Percentiles rank a stretch among this genome's conserved stretches.
Conservation (phyloP, 1,140 invertebrate genomes). For the Tetraneura akinire region DNA sequence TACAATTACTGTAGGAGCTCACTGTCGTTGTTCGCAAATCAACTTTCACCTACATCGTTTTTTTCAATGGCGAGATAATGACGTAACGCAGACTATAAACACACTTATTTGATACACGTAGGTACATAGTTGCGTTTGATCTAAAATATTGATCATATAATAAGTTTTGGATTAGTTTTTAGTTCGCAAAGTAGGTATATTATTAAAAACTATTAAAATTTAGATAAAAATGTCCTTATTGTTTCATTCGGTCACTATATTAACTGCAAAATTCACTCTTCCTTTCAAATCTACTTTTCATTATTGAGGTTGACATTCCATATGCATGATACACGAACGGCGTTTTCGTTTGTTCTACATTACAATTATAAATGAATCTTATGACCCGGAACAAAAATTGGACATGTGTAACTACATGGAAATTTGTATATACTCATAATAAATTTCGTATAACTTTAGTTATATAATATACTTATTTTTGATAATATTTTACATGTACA, state of each 20-base stretch:
- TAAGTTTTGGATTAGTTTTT: not conserved
- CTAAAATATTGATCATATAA: slow-evolving; percentile 25
- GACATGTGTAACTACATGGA: not conserved
- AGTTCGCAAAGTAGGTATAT: slow-evolving; percentile 15
- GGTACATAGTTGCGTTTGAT: slow-evolving; percentile 2
- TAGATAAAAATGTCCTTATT: not conserved
- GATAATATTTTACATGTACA: too few relatives aligned
- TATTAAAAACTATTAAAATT: slow-evolving; percentile 2
- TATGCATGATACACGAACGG: not conserved
- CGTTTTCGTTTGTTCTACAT: slow-evolving; percentile 19
- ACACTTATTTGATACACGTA: not conserved
- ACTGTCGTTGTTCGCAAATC: slow-evolving; percentile 43
- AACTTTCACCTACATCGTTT: slow-evolving; percentile 47
- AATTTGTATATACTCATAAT: not conserved
- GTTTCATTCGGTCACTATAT: not conserved
- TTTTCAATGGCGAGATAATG: slow-evolving; percentile 48
- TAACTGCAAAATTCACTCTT: slow-evolving; percentile 15
- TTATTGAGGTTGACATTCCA: slow-evolving; percentile 28
- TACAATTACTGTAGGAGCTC: slow-evolving; percentile 3
- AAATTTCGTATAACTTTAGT: too few relatives aligned
- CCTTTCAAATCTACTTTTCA: slow-evolving; percentile 38
- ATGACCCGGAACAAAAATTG: slow-evolving; percentile 24
- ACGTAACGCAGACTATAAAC: slow-evolving; percentile 35
- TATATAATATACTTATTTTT: too few relatives aligned
- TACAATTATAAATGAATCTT: not conserved